Evolutionary conservation across 2,113 vertebrate species (phyloP), one percentile per base, ranked within the genome.

Genomic region (Caretta caretta): DNA sequence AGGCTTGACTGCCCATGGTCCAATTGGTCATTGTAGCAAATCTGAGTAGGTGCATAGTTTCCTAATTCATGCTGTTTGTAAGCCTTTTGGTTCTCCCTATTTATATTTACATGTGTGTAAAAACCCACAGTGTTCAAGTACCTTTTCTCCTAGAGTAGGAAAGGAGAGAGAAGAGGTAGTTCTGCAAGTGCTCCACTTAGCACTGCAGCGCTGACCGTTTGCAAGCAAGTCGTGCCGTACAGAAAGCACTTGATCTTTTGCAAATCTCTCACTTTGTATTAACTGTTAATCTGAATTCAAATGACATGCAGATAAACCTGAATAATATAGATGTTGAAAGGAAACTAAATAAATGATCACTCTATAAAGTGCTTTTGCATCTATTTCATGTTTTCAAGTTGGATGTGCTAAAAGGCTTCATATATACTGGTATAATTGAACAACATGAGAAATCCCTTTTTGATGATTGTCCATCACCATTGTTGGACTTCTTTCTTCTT

Each of bases 21-120:
- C 5, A 5, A 31, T 16, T 62, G 27, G 59, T 62, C 29, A 62
- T 13, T 17, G 31, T 17, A 65, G 31, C 88, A 94, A 96, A 96
- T 95, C 90, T 86, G 57, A 31, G 79, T 54, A 92, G 53, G 50
- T 92, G 53, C 89, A 83, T 91, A 87, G 65, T 95, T 95, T 95
- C 78, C 0, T 0, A 90, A 87, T 86, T 80, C 14, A 10, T 51
- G 69, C 86, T 90, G 20, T 90, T 89, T 81, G 3, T 87, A 92
- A 94, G 48, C 24, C n/a, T 31, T 53, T 0, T 72, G 84, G 83
- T 81, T 94, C 86, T 94, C 31, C 31, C 65, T 65, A 19, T 29
- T 88, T 91, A 83, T 82, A 75, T 65, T 88, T 54, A 50, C 42
- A 3, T 0, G 0, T 38, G 49, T 92, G 80, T 38, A 42, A 78